Conservation (phyloP, 2,113 vertebrate genomes). For the Cygnus buccinator region DNA sequence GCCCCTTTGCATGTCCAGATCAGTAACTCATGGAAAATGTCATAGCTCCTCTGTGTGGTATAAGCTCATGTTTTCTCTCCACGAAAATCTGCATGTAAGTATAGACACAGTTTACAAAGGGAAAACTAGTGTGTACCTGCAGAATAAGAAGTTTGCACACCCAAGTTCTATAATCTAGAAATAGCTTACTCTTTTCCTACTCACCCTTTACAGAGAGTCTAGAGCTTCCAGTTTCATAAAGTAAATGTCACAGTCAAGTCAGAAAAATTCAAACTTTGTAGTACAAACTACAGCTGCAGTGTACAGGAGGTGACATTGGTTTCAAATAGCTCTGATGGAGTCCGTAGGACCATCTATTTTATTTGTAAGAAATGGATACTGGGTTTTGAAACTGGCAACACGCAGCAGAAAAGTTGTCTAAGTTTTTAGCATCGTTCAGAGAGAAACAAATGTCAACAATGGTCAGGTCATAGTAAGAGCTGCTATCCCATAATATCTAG, state of each 20-base stretch:
- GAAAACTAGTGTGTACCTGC: neutral
- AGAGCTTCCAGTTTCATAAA: neutral
- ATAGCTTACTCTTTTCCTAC: neutral
- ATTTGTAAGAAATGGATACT: neutral
- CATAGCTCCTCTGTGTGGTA: neutral
- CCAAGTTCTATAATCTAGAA: neutral
- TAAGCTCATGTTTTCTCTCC: neutral
- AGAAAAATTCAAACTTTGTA: neutral
- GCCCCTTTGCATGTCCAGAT: neutral
- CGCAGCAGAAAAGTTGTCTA: accelerated
- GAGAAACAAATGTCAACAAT: neutral
- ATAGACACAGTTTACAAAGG: neutral
- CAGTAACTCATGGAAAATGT: neutral
- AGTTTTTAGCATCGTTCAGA: accelerated
- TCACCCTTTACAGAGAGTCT: neutral
- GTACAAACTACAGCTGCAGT: neutral
- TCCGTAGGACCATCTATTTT: neutral
- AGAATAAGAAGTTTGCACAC: neutral
- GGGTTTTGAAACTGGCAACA: neutral
- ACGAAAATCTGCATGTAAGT: neutral
- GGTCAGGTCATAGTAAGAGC: neutral
- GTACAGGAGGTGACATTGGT: neutral
- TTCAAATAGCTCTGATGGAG: neutral
- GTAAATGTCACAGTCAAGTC: neutral
- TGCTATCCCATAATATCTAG: neutral